A percentile compares a stretch with the other conserved stretches of the same genome.
These are phyloP conservation scores for Patella pellucida DNA, from an alignment of 2,888 invertebrate genomes.

Conservation along the genomic window DNA sequence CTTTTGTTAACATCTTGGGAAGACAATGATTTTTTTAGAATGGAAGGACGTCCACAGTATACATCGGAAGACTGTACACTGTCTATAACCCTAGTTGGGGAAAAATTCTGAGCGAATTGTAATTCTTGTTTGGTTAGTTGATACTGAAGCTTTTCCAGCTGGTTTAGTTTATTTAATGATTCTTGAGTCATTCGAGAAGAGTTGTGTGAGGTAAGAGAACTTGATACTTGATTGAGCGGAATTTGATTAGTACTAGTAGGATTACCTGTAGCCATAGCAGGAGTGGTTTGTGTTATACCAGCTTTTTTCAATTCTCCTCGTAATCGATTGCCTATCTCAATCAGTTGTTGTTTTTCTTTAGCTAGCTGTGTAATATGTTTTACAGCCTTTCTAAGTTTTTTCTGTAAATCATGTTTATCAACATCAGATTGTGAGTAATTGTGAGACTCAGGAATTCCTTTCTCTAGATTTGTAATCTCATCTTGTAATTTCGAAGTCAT, in stretches of 20 bases:
- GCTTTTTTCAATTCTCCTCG: constrained; percentile 62
- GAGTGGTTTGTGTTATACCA: constrained; percentile 32
- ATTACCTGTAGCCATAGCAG: no score
- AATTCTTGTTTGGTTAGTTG: constrained; percentile 67
- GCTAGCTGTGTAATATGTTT: constrained; percentile 65
- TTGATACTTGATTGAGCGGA: no score
- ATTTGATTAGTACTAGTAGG: no score
- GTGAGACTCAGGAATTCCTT: constrained; percentile 36
- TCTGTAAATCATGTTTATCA: constrained; percentile 46
- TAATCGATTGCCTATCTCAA: constrained; percentile 67
- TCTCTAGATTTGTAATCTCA: constrained; percentile 59
- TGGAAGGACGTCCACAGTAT: no score
- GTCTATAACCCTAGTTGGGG: constrained; percentile 13
- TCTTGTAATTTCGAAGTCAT: constrained; percentile 62
- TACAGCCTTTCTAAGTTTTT: constrained; percentile 62
- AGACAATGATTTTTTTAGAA: no score
- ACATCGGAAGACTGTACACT: constrained; percentile 16
- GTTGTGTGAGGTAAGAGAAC: constrained; percentile 1
- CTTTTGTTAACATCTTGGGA: no score
- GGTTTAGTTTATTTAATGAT: constrained; percentile 53
- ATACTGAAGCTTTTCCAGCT: constrained; percentile 68
- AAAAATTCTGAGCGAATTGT: constrained; percentile 60
- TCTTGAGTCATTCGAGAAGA: constrained; percentile 39
- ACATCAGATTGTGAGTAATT: constrained; percentile 31
- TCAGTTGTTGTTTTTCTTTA: constrained; percentile 67